phyloP scores from a whole-genome alignment of 2,888 invertebrate species.

The Megalurothrips usitatus region DNA sequence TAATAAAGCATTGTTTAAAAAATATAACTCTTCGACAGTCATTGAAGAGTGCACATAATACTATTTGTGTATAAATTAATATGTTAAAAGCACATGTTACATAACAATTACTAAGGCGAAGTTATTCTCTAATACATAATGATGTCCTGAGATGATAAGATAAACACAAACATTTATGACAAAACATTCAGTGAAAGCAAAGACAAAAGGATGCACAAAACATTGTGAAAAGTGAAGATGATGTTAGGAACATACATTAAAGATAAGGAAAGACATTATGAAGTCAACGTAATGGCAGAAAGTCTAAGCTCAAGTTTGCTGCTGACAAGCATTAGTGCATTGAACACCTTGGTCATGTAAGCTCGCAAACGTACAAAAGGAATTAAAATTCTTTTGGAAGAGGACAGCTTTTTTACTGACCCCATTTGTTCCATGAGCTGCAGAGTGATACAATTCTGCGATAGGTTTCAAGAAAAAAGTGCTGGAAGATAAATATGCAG shows the following conservation, averaged over 20 bases:
- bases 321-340: neutral
- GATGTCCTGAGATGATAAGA: slow-evolving; percentile 7
- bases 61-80: neutral
- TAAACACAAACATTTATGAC: neutral
- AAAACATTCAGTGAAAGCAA: slow-evolving; percentile 2
- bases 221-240: neutral
- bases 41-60: neutral
- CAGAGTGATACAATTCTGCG: neutral
- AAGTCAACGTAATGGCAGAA: no score
- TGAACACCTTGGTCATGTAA: no score
- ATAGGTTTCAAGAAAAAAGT: neutral
- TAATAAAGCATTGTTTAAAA: slow-evolving; percentile 18
- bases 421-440: neutral
- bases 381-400: neutral
- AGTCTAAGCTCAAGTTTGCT: neutral
- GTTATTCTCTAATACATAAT: neutral
- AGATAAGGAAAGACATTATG: no score
- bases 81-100: slow-evolving; percentile 14
- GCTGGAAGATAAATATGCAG: neutral
- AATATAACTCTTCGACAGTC: slow-evolving; percentile 1
- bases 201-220: neutral
- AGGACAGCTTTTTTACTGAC: neutral
- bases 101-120: neutral
- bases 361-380: neutral
- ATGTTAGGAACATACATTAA: neutral